Evolutionary conservation across 2,797 vertebrate genomes (phyloP), one percentile per base, ranked within the genome.

Genomic region (Centropyge bicolor): DNA sequence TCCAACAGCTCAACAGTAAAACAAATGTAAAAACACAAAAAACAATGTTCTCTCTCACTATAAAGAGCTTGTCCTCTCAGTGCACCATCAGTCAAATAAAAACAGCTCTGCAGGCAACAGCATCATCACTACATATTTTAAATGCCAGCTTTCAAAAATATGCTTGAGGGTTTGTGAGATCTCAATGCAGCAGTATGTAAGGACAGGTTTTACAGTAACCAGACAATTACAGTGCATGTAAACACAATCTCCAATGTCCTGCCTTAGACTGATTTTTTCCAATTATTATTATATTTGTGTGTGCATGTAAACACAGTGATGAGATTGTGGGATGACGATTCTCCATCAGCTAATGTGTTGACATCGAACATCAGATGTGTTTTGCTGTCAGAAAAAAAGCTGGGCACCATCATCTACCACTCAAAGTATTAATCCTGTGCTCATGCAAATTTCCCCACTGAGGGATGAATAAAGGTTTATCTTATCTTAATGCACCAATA

Each of bases 291-390:
- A n/a, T n/a, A n/a, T 27, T 55, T 56, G 51, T 82, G 56, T 72
- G 49, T 65, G 54, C 27, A 57, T 22, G 38, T 27, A 63, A 73
- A 41, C 12, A 7, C 41, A 14, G 12, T 1, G 1, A 54, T 48
- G 31, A 31, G 14, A 27, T 31, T 61, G 40, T 59, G 22, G 31
- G 45, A 59, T 68, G 22, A 43, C 52, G 1, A 70, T 61, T 73
- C 17, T 41, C 43, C 20, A 55, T 49, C 35, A 71, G 41, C 24
- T 11, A 35, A 8, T 61, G 61, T 31, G 27, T 31, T 31, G 27
- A 31, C 27, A 17, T 2, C n/a, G 35, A 57, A 74, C 63, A 31
- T 57, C 49, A 64, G 49, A 73, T 74, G 52, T 64, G 65, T 70
- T 70, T 65, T 75, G 35, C 35, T 55, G 17, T 74, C 43, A 36